Percentiles rank a stretch among this genome's conserved stretches.
Evolutionary conservation across 2,797 vertebrate genomes (phyloP).

Genomic region (Miichthys miiuy): DNA sequence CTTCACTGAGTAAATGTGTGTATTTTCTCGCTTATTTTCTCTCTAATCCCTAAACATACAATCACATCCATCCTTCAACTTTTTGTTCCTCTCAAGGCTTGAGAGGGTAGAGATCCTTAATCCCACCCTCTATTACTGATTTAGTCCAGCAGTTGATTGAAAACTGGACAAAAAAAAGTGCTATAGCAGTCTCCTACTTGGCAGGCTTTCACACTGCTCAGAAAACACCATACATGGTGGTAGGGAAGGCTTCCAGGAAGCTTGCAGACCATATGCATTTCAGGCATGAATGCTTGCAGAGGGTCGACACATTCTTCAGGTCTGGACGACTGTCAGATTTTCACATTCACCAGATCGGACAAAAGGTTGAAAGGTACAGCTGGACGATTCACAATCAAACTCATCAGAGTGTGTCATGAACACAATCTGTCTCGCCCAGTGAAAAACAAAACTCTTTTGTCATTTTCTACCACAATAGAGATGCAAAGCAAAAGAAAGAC

Average conservation of each 20-base stretch:
- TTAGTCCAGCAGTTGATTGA: conserved; percentile 78
- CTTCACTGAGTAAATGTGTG: conserved; percentile 28
- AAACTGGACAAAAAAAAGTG: conserved; percentile 67
- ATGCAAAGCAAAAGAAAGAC: conserved; percentile 41
- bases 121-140: conserved; percentile 76
- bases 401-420: conserved; percentile 41
- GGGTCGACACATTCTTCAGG: conserved; percentile 67
- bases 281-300: conserved; percentile 68
- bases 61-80: conserved; percentile 64
- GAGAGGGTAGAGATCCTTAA: conserved; percentile 70
- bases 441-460: conserved; percentile 62
- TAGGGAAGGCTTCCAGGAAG: conserved; percentile 60
- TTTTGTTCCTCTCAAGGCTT: conserved; percentile 55
- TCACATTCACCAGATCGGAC: conserved; percentile 59
- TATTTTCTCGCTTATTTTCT: conserved; percentile 35
- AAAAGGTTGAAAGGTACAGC: conserved; percentile 31
- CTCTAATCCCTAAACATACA: conserved; percentile 67
- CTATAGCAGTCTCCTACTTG: conserved; percentile 57
- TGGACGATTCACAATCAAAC: conserved; percentile 46
- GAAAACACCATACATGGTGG: conserved; percentile 55
- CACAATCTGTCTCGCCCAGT: conserved; percentile 32
- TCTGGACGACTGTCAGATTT: conserved; percentile 61
- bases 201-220: conserved; percentile 67
- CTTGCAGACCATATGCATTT: conserved; percentile 69
- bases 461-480: conserved; percentile 57